Percentiles rank a stretch among this genome's conserved stretches.
Evolutionary conservation across 2,113 vertebrate species (phyloP).

Genomic region (Cyprichromis sp.): DNA sequence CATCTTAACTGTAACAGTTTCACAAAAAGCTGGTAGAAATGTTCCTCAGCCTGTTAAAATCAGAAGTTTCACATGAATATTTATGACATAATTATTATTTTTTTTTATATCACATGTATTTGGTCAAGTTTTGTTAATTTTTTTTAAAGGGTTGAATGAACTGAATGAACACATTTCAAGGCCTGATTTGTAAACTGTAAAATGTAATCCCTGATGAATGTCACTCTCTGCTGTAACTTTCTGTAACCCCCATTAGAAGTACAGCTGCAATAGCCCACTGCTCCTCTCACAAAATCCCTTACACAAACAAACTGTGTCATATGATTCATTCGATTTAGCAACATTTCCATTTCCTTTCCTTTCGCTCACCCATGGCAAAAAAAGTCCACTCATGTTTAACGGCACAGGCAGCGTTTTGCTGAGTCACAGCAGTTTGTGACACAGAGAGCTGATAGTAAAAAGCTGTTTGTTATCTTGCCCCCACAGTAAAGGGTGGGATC

Average conservation of each 20-base stretch:
- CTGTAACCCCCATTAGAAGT: not conserved
- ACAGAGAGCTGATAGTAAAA: constrained; percentile 8
- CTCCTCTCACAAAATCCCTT: not conserved
- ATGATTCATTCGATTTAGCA: not conserved
- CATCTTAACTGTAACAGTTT: not conserved
- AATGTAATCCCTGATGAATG: rapidly evolving
- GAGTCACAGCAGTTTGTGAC: constrained; percentile 38
- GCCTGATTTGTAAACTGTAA: not conserved
- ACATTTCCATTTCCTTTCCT: not conserved
- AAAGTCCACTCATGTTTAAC: constrained; percentile 35
- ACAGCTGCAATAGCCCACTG: not conserved
- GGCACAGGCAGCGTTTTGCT: constrained; percentile 11
- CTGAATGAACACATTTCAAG: not conserved
- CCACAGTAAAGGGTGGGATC: constrained; percentile 43
- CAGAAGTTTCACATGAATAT: not conserved
- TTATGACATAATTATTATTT: not conserved
- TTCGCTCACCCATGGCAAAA: not conserved
- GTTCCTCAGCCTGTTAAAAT: not conserved
- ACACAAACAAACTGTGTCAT: not conserved
- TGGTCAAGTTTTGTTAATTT: not conserved
- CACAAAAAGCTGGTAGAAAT: not conserved
- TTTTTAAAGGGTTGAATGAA: not conserved
- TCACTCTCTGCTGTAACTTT: not conserved
- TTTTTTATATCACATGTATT: not conserved
- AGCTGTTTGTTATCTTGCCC: constrained; percentile 40